These are phyloP conservation scores for Tor tambroides DNA, from an alignment of 2,113 vertebrate genomes.

Conservation along the genomic window DNA sequence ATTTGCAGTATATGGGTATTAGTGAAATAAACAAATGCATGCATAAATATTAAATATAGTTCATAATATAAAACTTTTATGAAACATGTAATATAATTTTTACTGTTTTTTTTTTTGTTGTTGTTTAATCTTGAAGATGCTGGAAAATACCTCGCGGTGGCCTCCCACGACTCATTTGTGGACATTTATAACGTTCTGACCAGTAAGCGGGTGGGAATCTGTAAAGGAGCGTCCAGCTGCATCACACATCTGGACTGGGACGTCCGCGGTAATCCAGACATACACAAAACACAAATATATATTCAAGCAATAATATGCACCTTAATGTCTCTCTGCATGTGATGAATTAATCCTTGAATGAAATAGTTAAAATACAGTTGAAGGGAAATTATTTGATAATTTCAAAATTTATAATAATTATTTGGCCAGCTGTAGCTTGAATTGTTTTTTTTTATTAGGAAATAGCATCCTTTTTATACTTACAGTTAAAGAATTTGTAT, in stretches of 20 bases:
- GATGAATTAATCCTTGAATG: background rate
- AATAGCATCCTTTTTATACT: background rate
- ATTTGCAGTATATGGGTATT: no score
- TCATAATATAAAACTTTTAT: background rate
- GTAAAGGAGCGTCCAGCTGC: slow-evolving; percentile 91
- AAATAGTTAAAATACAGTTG: background rate
- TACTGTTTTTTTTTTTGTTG: background rate
- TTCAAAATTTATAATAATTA: no score
- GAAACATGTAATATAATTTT: background rate
- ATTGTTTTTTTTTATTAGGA: background rate
- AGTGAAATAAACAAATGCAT: no score
- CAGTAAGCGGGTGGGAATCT: slow-evolving; percentile 96
- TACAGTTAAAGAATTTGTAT: background rate
- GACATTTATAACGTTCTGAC: slow-evolving; percentile 97
- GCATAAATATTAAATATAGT: background rate
- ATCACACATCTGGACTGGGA: slow-evolving; percentile 99
- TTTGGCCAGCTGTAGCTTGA: background rate
- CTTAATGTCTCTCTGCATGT: background rate
- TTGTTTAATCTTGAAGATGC: slow-evolving; percentile 79
- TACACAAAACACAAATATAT: background rate
- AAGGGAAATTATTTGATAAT: background rate
- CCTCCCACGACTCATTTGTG: slow-evolving; percentile 97
- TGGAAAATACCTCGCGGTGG: slow-evolving; percentile 95
- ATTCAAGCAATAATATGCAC: background rate
- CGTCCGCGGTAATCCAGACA: slow-evolving; percentile 79